A percentile compares a stretch with the other conserved stretches of the same genome.
Conservation (phyloP, 2,888 invertebrate genomes). For the Helleia helle region DNA sequence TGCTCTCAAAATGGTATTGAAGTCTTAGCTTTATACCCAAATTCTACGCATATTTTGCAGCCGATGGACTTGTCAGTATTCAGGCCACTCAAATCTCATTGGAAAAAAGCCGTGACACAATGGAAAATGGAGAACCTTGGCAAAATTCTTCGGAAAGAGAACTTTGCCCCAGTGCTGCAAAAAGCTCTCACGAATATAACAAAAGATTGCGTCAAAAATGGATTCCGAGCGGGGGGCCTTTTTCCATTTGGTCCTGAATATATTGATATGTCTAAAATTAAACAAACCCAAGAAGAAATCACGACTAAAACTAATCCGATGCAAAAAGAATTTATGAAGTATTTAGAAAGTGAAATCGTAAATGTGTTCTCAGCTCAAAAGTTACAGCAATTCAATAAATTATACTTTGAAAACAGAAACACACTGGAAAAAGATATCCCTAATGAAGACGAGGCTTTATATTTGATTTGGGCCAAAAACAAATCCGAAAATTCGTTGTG, state of each 20-base stretch:
- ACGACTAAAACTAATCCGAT: slow-evolving; percentile 8
- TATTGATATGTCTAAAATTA: slow-evolving; percentile 14
- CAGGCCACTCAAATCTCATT: no score
- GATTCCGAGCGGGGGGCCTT: slow-evolving; percentile 16
- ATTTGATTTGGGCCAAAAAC: slow-evolving; percentile 17
- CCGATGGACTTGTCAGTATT: slow-evolving; percentile 16
- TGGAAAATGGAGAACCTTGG: slow-evolving; percentile 12
- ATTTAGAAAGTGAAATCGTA: slow-evolving; percentile 16
- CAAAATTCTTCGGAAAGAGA: slow-evolving; percentile 13
- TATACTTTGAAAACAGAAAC: slow-evolving; percentile 10
- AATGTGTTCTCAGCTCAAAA: slow-evolving; percentile 16
- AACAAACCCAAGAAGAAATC: slow-evolving; percentile 7
- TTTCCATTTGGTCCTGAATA: slow-evolving; percentile 17
- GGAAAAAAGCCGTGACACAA: no score
- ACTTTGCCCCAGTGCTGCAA: slow-evolving; percentile 13
- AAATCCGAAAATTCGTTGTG: slow-evolving; percentile 12
- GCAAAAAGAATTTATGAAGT: slow-evolving; percentile 16
- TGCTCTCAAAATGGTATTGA: slow-evolving; percentile 5
- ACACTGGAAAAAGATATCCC: slow-evolving; percentile 10
- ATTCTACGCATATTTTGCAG: slow-evolving; percentile 18
- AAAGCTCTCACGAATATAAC: slow-evolving; percentile 12
- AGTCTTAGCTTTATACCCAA: slow-evolving; percentile 17
- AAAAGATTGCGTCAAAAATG: slow-evolving; percentile 14
- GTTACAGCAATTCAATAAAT: slow-evolving; percentile 15
- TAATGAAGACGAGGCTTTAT: slow-evolving; percentile 14